A percentile compares a stretch with the other conserved stretches of the same genome.
phyloP scores from a whole-genome alignment of 1,140 invertebrate genomes.

The Drosophila navojoa region DNA sequence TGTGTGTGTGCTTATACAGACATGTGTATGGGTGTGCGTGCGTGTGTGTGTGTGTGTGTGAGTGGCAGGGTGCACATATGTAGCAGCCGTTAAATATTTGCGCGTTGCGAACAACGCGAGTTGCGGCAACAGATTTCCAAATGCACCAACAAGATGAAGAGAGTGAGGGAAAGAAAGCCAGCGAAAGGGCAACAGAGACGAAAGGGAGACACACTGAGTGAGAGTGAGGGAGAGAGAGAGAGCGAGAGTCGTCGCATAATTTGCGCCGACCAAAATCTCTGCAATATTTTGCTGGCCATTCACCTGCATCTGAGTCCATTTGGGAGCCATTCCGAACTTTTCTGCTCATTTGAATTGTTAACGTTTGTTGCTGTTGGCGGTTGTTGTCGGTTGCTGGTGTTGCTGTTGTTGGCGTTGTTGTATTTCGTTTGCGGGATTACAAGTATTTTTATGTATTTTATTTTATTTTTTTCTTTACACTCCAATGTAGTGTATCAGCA shows the following conservation, averaged over 20 bases:
- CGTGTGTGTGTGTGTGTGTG: slow-evolving; percentile 16
- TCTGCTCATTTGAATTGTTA: slow-evolving; percentile 34
- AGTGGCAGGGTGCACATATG: slow-evolving; percentile 74
- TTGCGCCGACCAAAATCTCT: slow-evolving; percentile 72
- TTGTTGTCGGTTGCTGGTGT: slow-evolving; percentile 16
- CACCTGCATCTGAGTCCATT: slow-evolving; percentile 38
- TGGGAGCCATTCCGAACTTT: not conserved
- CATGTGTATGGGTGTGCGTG: not conserved
- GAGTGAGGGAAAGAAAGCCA: not conserved
- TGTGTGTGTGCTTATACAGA: not conserved
- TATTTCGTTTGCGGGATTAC: slow-evolving; percentile 18
- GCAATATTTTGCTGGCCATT: slow-evolving; percentile 73
- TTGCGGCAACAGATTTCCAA: slow-evolving; percentile 67
- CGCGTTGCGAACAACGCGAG: slow-evolving; percentile 48
- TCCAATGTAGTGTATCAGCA: not conserved
- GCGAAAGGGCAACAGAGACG: too few relatives aligned
- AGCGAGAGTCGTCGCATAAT: slow-evolving; percentile 57
- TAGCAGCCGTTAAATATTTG: slow-evolving; percentile 80
- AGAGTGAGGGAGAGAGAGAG: not conserved
- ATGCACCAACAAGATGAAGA: slow-evolving; percentile 21
- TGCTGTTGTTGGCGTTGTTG: slow-evolving; percentile 22
- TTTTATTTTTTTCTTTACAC: not conserved
- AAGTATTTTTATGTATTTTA: slow-evolving; percentile 6
- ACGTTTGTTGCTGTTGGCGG: slow-evolving; percentile 10
- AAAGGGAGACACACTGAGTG: not conserved